Conservation (phyloP, 2,113 vertebrate species). For the Oceanites oceanicus region DNA sequence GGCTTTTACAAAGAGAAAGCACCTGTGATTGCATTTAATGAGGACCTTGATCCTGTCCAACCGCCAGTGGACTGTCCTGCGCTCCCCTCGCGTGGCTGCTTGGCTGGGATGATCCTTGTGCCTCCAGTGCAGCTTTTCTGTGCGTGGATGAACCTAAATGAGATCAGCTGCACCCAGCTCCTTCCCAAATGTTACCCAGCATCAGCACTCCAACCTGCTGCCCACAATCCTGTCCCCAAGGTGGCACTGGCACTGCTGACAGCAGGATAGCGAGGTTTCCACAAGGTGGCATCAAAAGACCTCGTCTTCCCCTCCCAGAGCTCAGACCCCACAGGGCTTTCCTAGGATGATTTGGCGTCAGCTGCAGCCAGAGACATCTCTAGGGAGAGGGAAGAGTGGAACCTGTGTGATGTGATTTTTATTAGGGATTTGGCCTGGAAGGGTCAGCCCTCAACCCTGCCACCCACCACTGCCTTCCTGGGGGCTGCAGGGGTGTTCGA, state of each 20-base stretch:
- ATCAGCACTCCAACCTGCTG: background rate
- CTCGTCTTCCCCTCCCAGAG: background rate
- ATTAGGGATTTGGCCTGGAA: background rate
- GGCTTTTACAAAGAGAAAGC: background rate
- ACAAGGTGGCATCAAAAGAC: constrained; percentile 57
- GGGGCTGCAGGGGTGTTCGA: background rate
- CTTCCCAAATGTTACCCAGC: background rate
- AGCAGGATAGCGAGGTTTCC: background rate
- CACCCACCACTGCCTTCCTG: background rate
- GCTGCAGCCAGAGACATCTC: background rate
- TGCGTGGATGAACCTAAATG: accelerated
- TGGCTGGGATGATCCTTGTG: accelerated
- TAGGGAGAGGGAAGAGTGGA: background rate
- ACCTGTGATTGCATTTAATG: background rate
- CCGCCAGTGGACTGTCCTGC: accelerated
- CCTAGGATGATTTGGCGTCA: background rate
- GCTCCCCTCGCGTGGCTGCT: accelerated
- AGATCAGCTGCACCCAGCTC: background rate
- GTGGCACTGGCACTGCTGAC: background rate
- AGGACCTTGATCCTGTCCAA: background rate
- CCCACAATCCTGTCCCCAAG: accelerated
- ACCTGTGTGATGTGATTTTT: background rate
- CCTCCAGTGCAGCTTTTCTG: background rate
- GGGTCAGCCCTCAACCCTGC: background rate
- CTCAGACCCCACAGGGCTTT: background rate